Base-by-base conservation (phyloP, 2,797 vertebrate species). In the Pogoniulus pusillus region DNA sequence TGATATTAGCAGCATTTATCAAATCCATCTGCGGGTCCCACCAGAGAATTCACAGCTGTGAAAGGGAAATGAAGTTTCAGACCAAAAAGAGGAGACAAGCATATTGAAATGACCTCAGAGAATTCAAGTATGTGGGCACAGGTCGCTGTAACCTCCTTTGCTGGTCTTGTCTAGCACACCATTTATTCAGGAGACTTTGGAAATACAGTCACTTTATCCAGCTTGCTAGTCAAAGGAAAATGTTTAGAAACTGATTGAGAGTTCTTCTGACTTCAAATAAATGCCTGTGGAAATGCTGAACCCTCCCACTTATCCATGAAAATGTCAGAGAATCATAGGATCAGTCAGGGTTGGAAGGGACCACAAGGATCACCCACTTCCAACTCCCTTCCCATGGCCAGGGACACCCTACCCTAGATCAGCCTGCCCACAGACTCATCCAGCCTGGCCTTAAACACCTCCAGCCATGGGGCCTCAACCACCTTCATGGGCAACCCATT, bases 1-100 rank as follows among this genome's bases (percentile, higher is more conserved):
- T 98, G 98, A 98, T 97, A 98, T 98, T 98, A 97, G 98, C 97
- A 78, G 97, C 98, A 98, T 98, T 98, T 97, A 98, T 98, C 98
- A 98, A 98, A 98, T 95, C 98, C 97, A 98, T 97, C 95, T 79
- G 94, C 97, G 91, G 94, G 88, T 97, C 98, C 97, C 98, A 98
- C 97, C 78, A 96, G 98, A 98, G 98, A 98, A 98, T 98, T 97
- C 98, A 96, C 97, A 98, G 98, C 97, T 98, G 98, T 97, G 98
- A 97, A 98, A 98, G 97, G 98, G 97, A 98, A 98, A 98, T 98
- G 98, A 98, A 97, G 95, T 96, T 97, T 97, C 95, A 96, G 96
- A 96, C 90, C 97, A 96, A 93, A 91, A 78, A 71, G 60, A 87
- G 47, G 45, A 91, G 87, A 97, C 95, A 70, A 96, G 96, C 93